These are phyloP conservation scores for Pangasius krempfi DNA, from an alignment of 2,797 vertebrate genomes.

Conservation along the genomic window DNA sequence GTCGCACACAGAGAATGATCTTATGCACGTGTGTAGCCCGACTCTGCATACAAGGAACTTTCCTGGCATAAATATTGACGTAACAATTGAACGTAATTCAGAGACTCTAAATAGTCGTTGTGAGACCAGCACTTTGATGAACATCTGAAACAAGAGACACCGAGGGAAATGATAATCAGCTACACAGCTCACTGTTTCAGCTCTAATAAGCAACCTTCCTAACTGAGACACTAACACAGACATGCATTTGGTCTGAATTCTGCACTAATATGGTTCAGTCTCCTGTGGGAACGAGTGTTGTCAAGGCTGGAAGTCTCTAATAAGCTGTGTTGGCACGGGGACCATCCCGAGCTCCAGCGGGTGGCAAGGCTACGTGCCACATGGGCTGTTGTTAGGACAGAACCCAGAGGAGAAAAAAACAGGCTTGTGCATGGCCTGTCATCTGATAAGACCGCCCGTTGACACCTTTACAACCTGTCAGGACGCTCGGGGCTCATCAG, in stretches of 20 bases:
- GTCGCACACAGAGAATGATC: not conserved
- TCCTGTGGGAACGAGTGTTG: conserved; percentile 13
- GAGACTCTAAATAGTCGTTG: not conserved
- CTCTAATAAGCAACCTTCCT: conserved; percentile 11
- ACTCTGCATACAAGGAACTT: not conserved
- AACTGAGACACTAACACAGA: not conserved
- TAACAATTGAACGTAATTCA: not conserved
- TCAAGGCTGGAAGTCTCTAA: conserved; percentile 44
- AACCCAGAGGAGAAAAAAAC: conserved; percentile 20
- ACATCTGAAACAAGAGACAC: not conserved
- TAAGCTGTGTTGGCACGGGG: conserved; percentile 40
- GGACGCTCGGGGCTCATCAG: conserved; percentile 39
- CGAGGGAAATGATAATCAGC: not conserved
- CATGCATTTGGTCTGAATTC: conserved; percentile 17
- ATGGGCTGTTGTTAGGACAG: conserved; percentile 32
- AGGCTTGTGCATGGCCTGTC: conserved; percentile 25
- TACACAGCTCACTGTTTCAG: conserved; percentile 16
- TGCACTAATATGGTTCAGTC: not conserved
- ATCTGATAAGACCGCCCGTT: conserved; percentile 32
- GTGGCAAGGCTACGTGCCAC: conserved; percentile 26
- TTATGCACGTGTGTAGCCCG: not conserved
- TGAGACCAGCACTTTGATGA: not conserved
- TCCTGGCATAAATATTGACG: not conserved
- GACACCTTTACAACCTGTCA: conserved; percentile 35
- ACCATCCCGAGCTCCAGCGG: conserved; percentile 18